Percentiles rank a stretch among this genome's conserved stretches.
phyloP scores from a whole-genome alignment of 2,113 vertebrate genomes.

The Macquaria ambigua region DNA sequence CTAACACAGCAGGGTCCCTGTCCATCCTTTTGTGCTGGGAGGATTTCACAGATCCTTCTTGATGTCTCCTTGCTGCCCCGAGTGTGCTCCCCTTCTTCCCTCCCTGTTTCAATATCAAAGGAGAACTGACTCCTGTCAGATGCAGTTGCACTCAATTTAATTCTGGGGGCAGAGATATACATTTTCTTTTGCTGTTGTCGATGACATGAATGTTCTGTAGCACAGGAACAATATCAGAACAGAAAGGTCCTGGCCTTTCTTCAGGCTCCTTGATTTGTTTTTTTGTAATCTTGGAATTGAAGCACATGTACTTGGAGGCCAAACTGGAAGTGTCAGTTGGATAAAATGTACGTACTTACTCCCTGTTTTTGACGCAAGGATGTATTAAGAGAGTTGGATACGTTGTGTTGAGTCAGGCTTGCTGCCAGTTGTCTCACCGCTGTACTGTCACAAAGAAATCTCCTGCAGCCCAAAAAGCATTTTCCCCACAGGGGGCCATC shows the following conservation, averaged over 20 bases:
- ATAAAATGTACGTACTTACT: background rate
- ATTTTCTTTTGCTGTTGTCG: background rate
- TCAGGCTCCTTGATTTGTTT: background rate
- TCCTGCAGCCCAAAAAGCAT: background rate
- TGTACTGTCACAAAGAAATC: background rate
- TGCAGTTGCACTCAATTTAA: background rate
- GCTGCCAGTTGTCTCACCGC: background rate
- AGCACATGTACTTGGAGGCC: background rate
- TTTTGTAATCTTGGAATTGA: background rate
- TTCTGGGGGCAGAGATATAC: background rate
- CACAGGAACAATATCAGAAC: background rate
- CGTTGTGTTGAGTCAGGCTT: background rate
- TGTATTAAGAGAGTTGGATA: background rate
- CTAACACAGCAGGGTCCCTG: slow-evolving; percentile 48
- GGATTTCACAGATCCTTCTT: slow-evolving; percentile 13
- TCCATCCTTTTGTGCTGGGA: slow-evolving; percentile 51
- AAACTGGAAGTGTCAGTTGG: background rate
- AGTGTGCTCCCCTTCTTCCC: slow-evolving; percentile 9
- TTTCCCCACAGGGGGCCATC: background rate
- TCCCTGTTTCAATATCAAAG: slow-evolving; percentile 20
- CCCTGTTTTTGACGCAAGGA: background rate
- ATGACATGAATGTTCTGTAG: background rate
- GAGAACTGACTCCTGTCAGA: slow-evolving; percentile 2
- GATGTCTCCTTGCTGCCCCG: background rate
- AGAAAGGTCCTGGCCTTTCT: background rate